A percentile compares a stretch with the other conserved stretches of the same genome.
Evolutionary conservation across 2,113 vertebrate genomes (phyloP).

Genomic region (Podocnemis expansa): DNA sequence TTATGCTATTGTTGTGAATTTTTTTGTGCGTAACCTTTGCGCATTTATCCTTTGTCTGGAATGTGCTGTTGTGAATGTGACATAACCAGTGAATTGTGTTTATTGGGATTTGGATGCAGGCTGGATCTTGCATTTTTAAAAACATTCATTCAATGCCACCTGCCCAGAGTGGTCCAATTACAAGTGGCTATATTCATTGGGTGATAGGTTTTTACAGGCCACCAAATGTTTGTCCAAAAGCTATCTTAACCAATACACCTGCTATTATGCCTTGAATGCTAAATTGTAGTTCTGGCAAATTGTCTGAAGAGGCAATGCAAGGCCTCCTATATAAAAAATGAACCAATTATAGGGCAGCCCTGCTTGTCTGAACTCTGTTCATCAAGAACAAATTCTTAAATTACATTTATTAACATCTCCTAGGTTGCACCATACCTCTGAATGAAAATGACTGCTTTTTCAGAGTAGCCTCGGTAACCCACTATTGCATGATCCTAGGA

Average conservation of each 20-base stretch:
- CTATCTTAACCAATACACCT: not conserved
- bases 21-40: conserved; percentile 18
- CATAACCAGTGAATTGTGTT: not conserved
- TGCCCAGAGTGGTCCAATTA: not conserved
- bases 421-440: not conserved
- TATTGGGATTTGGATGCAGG: not conserved
- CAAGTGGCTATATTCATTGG: not conserved
- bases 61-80: not conserved
- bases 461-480: too few species aligned
- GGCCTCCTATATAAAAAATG: not conserved
- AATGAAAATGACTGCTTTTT: not conserved
- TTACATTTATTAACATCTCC: not conserved
- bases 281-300: not conserved
- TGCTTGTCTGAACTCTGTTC: not conserved
- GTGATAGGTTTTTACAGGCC: not conserved
- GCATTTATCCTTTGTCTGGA: not conserved
- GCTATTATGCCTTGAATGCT: accelerated
- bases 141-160: not conserved
- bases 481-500: too few species aligned
- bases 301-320: not conserved
- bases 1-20: accelerated
- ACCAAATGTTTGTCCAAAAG: not conserved
- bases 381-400: not conserved
- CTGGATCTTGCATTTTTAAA: not conserved
- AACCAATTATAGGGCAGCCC: not conserved